Conservation (phyloP, 2,797 vertebrate genomes). For the Argentina silus region DNA sequence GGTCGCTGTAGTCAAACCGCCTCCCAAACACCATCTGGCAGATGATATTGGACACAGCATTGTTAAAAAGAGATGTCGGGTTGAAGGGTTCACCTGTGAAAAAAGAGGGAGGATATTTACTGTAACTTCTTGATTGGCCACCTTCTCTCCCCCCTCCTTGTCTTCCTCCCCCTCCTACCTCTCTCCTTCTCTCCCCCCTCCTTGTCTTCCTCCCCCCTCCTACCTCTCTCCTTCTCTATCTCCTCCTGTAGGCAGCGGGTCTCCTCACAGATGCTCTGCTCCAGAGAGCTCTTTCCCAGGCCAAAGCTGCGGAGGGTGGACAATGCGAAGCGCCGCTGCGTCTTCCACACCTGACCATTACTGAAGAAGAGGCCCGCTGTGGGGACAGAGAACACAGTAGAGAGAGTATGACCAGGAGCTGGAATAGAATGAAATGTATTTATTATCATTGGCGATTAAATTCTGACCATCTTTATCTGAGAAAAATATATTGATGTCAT, state of each 20-base stretch:
- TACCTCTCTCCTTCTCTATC: slow-evolving; percentile 71
- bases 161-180: no score
- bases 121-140: no score
- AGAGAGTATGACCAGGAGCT: neutral
- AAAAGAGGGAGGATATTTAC: neutral
- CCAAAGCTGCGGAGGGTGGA: slow-evolving; percentile 70
- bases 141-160: neutral
- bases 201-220: neutral
- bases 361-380: slow-evolving; percentile 74
- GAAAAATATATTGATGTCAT: neutral
- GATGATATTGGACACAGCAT: slow-evolving; percentile 79
- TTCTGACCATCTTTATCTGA: no score
- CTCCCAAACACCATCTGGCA: slow-evolving; percentile 76
- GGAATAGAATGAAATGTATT: neutral
- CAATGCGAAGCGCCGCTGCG: slow-evolving; percentile 75
- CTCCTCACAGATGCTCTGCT: slow-evolving; percentile 74
- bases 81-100: slow-evolving; percentile 70
- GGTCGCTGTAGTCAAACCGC: slow-evolving; percentile 73
- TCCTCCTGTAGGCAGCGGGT: slow-evolving; percentile 65
- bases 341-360: slow-evolving; percentile 73
- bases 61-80: slow-evolving; percentile 69
- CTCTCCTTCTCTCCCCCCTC: neutral
- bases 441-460: no score
- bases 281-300: slow-evolving; percentile 62
- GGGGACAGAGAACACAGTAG: neutral